Evolutionary conservation across 2,888 invertebrate species (phyloP).

Genomic region (Epirrita christyi): DNA sequence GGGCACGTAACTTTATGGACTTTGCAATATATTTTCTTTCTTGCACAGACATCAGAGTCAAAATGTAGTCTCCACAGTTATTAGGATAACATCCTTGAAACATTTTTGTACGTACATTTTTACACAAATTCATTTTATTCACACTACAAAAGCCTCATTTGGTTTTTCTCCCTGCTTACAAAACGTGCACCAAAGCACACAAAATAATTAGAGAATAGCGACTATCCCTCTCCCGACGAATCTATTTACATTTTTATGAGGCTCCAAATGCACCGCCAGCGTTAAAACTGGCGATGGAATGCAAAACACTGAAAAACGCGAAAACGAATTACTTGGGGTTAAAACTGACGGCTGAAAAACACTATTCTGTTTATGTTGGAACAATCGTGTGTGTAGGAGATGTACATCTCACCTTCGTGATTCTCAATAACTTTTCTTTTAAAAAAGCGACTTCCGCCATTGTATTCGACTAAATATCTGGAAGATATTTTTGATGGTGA

Average conservation of each 20-base stretch:
- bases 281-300: conserved; percentile 29
- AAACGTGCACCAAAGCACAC: conserved; percentile 22
- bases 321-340: conserved; percentile 33
- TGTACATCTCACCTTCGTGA: too few relatives aligned
- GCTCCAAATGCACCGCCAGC: conserved; percentile 15
- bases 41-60: too few relatives aligned
- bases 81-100: too few relatives aligned
- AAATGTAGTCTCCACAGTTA: too few relatives aligned
- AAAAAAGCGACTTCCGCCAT: too few relatives aligned
- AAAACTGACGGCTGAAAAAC: conserved; percentile 1
- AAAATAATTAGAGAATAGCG: conserved; percentile 32
- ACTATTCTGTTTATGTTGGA: not conserved
- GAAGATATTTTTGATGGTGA: too few relatives aligned
- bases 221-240: conserved; percentile 20
- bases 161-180: conserved; percentile 7
- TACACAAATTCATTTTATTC: not conserved
- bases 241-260: conserved; percentile 43
- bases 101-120: not conserved
- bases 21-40: too few relatives aligned
- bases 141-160: conserved; percentile 10
- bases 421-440: too few relatives aligned
- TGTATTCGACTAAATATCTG: too few relatives aligned
- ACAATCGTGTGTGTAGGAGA: too few relatives aligned
- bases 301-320: conserved; percentile 30
- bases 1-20: too few relatives aligned